Percentiles rank a stretch among this genome's conserved stretches.
Conservation (phyloP, 2,113 vertebrate genomes). For the Microcebus griseorufus region DNA sequence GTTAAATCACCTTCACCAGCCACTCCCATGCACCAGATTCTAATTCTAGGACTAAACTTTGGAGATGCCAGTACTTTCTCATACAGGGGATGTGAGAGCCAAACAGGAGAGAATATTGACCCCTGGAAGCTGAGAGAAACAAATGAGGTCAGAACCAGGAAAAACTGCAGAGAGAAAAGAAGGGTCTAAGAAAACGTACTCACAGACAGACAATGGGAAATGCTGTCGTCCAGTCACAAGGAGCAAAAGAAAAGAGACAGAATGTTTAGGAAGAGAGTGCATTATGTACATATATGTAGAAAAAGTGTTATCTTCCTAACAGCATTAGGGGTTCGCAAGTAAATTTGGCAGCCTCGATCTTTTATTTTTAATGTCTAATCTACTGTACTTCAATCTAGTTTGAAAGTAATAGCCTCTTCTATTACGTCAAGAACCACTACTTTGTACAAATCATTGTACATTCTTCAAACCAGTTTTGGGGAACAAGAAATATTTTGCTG, state of each 20-base stretch:
- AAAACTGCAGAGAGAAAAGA: background rate
- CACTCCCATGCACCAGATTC: fast-evolving
- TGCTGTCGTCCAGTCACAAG: background rate
- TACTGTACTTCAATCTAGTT: background rate
- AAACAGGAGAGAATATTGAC: background rate
- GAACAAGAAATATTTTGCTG: background rate
- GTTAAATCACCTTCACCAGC: background rate
- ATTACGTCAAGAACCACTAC: background rate
- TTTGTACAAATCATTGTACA: background rate
- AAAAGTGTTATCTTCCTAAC: background rate
- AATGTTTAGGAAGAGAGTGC: background rate
- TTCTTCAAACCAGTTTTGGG: background rate
- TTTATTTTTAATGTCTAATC: background rate
- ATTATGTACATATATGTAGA: background rate
- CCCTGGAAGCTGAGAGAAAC: background rate
- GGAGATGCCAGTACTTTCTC: background rate
- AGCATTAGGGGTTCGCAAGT: background rate
- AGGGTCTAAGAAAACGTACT: background rate
- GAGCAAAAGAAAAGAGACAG: background rate
- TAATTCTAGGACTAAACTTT: background rate
- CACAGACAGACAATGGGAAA: background rate
- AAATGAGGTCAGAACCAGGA: background rate
- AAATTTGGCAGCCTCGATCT: background rate
- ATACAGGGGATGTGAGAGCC: background rate
- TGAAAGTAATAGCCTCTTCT: background rate